Evolutionary conservation across 2,113 vertebrate genomes (phyloP), one percentile per base, ranked within the genome.

Genomic region (Lasiurus cinereus): DNA sequence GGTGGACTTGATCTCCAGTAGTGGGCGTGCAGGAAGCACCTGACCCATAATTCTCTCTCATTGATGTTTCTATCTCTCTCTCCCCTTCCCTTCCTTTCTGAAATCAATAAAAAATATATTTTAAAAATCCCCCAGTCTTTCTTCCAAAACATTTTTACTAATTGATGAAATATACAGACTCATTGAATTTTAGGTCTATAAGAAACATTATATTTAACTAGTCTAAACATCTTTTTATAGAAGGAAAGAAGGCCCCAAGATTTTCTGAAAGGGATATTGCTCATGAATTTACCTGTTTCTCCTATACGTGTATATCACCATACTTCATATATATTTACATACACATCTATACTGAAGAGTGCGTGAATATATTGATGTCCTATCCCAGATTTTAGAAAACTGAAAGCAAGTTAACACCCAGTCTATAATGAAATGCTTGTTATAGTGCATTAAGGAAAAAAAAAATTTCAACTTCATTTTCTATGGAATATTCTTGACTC

Each of bases 121-220:
- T 27, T 1, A 59, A 59, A 62, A 62, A 27, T 11, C 11, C 85
- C 16, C 36, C 50, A 43, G 3, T 19, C 19, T 46, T 89, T 93
- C n/a, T 39, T 87, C 27, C 9, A 90, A 95, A 87, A 83, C n/a
- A 72, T 64, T 96, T 78, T 83, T 39, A 50, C 16, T 93, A 76
- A 46, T 14, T 36, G 21, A 11, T 12, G 70, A 3, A 83, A 64
- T 79, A 73, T 29, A 39, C 21, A 85, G 50, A 78, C 11, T 48
- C 9, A 24, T 1, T 46, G 27, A 70, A 3, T 70, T 64, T 27
- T 14, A 79, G 15, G 29, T 15, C 59, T 78, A 39, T 80, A 78
- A 54, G 33, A 94, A 50, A 78, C 8, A 78, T 46, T 77, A 64
- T 8, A 89, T 73, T 83, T 72, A 88, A 78, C 3, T 70, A 27